Base-by-base conservation (phyloP, 1,140 invertebrate genomes). In the Microplitis demolitor region DNA sequence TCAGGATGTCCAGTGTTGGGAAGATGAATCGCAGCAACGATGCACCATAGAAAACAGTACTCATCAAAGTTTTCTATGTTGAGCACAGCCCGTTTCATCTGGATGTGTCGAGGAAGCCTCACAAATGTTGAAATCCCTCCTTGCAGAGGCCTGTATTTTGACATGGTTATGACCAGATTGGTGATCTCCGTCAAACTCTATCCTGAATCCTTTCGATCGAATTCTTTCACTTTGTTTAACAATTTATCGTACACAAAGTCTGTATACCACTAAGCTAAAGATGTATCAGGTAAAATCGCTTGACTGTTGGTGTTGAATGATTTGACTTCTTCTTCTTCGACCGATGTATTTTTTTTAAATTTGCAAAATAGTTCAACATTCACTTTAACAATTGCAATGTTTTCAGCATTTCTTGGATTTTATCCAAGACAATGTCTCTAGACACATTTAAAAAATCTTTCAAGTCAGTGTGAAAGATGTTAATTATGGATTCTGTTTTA, bases 111-210 rank as follows among this genome's bases (percentile, higher is more conserved):
- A 13, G 73, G 71, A 66, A 75, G 66, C 13, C 63, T 56, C 9
- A 35, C 37, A 53, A 53, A 76, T 1, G 77, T 76, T 9, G 62
- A 76, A 13, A 67, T 67, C n/a, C 75, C 82, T 13, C 66, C 50
- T n/a, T 45, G 33, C 34, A 82, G 64, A 24, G 83, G 82, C 33
- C 77, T 79, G 77, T 81, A 80, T 60, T 74, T 71, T 60, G 77
- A 74, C 4, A 76, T 78, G 37, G 72, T 76, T 0, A 78, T 13
- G 5, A 45, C 24, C 11, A 78, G 11, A 53, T 76, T 76, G 6
- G 71, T 73, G 11, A 74, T 76, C 73, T 75, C 66, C 24, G 54
- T 33, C 31, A 76, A 45, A 16, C 58, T 31, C 76, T 69, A 76
- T 0, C 76, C 74, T 0, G 76, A 74, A 45, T 73, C 68, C 33